phyloP scores from a whole-genome alignment of 2,797 vertebrate genomes.

The Gephyroberyx darwinii region DNA sequence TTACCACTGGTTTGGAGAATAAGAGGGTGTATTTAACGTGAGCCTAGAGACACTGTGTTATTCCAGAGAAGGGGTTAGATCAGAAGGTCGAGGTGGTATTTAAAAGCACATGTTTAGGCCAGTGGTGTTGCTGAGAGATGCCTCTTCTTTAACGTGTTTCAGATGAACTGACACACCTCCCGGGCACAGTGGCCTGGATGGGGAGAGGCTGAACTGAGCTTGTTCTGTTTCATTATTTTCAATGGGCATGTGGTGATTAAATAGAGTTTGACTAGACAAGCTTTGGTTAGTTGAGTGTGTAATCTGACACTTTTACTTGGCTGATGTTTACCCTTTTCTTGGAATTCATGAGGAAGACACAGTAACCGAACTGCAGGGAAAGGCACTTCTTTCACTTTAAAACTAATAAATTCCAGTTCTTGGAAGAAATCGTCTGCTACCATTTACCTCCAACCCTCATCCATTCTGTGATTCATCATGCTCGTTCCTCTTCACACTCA shows the following conservation, averaged over 20 bases:
- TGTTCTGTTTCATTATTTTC: background rate
- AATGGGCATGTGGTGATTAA: background rate
- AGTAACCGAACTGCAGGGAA: background rate
- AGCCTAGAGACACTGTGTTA: slow-evolving; percentile 6
- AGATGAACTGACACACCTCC: slow-evolving; percentile 22
- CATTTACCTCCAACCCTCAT: slow-evolving; percentile 12
- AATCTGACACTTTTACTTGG: slow-evolving; percentile 8
- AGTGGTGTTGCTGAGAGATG: slow-evolving; percentile 6
- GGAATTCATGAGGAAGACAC: slow-evolving; percentile 8
- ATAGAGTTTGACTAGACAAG: background rate
- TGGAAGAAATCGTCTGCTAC: slow-evolving; percentile 16
- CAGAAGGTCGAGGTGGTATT: slow-evolving; percentile 7
- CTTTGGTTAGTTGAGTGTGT: background rate
- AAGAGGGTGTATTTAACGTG: slow-evolving; percentile 14
- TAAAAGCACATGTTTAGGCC: slow-evolving; percentile 39
- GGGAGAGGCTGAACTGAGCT: background rate
- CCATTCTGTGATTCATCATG: slow-evolving; percentile 53
- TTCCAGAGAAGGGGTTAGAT: background rate
- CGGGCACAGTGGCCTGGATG: background rate
- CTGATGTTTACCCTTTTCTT: slow-evolving; percentile 17
- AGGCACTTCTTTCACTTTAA: slow-evolving; percentile 44
- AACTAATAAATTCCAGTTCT: slow-evolving; percentile 45
- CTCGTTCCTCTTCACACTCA: slow-evolving; percentile 49
- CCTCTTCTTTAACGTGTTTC: slow-evolving; percentile 24
- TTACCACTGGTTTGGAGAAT: slow-evolving; percentile 29